Evolutionary conservation across 2,113 vertebrate species (phyloP).

Genomic region (Casuarius casuarius): DNA sequence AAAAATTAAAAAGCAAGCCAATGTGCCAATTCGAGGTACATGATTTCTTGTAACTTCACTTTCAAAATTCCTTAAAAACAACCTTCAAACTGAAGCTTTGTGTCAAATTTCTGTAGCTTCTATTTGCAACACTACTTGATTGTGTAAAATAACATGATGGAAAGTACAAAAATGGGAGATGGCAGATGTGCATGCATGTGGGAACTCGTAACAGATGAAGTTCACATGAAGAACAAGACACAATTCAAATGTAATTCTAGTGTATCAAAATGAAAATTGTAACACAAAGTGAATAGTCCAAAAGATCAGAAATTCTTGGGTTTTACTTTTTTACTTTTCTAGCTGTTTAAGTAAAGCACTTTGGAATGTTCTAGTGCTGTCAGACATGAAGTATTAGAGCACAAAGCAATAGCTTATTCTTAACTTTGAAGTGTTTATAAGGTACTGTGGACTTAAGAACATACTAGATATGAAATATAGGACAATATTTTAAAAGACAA

Average conservation of each 20-base stretch:
- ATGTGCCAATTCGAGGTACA: not conserved
- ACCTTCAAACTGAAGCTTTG: not conserved
- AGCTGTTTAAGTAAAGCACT: not conserved
- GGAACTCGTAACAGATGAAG: not conserved
- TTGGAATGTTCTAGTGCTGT: not conserved
- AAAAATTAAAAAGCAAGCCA: not conserved
- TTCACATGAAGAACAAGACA: not conserved
- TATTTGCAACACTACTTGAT: not conserved
- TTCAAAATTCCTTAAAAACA: not conserved
- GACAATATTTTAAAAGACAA: not conserved
- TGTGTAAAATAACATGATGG: not conserved
- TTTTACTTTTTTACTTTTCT: not conserved
- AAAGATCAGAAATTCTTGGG: not conserved
- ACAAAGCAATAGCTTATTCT: not conserved
- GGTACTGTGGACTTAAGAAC: not conserved
- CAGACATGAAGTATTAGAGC: not conserved
- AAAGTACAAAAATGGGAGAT: not conserved
- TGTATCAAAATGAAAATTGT: not conserved
- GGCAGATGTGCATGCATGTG: not conserved
- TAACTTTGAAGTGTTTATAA: not conserved
- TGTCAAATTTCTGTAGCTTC: not conserved
- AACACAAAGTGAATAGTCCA: not conserved
- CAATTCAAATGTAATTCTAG: not conserved
- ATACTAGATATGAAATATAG: not conserved
- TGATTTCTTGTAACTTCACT: not conserved